Conservation (phyloP, 1,140 invertebrate species). For the Hypothenemus hampei region DNA sequence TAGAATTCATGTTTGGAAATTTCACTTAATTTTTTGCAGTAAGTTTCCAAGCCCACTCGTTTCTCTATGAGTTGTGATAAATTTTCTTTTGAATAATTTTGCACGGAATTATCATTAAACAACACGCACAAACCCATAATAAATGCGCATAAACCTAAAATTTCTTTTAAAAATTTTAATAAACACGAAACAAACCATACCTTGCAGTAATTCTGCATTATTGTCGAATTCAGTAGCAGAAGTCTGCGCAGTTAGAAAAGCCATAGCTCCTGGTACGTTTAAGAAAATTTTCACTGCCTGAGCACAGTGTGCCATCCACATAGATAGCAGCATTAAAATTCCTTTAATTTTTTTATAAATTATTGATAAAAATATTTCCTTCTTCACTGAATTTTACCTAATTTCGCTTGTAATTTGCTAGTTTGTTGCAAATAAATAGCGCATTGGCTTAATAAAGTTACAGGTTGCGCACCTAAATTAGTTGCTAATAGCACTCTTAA, state of each 20-base stretch:
- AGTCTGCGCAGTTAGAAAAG: constrained; percentile 76
- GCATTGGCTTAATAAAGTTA: constrained; percentile 85
- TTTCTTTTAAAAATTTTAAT: constrained; percentile 1
- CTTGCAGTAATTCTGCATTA: constrained; percentile 76
- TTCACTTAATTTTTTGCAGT: constrained; percentile 79
- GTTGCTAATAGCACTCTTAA: constrained; percentile 87
- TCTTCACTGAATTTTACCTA: constrained; percentile 52
- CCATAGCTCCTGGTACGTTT: constrained; percentile 67
- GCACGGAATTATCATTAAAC: constrained; percentile 85
- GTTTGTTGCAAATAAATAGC: constrained; percentile 78
- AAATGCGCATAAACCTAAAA: constrained; percentile 85
- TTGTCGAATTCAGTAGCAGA: constrained; percentile 79
- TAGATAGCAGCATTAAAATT: constrained; percentile 83
- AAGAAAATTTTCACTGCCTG: constrained; percentile 81
- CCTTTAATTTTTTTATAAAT: constrained; percentile 3
- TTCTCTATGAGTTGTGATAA: constrained; percentile 83
- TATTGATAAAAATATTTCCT: neutral
- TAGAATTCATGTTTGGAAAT: constrained; percentile 88
- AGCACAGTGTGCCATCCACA: constrained; percentile 85
- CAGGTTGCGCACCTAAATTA: constrained; percentile 73
- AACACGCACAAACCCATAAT: constrained; percentile 88
- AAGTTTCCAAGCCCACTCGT: constrained; percentile 86
- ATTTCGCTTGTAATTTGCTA: constrained; percentile 81
- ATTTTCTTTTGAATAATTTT: constrained; percentile 73
- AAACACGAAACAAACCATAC: constrained; percentile 31